These are phyloP conservation scores for Macrosoma leucophasiata DNA, from an alignment of 2,888 invertebrate species.

Conservation along the genomic window DNA sequence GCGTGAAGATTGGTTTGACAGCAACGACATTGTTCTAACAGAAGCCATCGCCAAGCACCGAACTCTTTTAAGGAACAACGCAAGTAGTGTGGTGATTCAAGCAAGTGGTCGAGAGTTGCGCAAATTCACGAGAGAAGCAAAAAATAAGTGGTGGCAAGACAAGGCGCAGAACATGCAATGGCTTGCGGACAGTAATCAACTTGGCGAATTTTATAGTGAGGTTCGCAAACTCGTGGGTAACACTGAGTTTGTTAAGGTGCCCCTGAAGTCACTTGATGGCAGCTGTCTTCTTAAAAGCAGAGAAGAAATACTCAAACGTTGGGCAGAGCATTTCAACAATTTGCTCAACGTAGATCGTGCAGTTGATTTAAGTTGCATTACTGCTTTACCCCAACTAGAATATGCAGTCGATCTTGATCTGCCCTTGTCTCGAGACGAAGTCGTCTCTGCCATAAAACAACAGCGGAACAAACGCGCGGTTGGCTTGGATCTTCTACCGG, in stretches of 20 bases:
- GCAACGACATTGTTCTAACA: background rate
- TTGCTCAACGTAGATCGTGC: conserved; percentile 18
- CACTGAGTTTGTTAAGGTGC: background rate
- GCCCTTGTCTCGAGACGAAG: conserved; percentile 10
- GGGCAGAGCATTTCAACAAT: conserved; percentile 19
- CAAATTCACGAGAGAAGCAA: background rate
- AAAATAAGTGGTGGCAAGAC: conserved; percentile 12
- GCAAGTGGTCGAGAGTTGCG: conserved; percentile 1
- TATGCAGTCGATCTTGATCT: conserved; percentile 4
- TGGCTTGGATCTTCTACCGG: conserved; percentile 16
- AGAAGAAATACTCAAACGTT: conserved; percentile 13
- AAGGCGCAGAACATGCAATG: conserved; percentile 8
- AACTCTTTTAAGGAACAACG: background rate
- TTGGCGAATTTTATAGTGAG: conserved; percentile 12
- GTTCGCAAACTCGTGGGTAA: conserved; percentile 11
- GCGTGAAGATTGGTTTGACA: background rate
- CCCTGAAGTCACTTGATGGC: conserved; percentile 4
- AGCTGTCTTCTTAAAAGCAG: conserved; percentile 3
- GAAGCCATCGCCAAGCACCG: background rate
- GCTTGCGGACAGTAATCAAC: conserved; percentile 11
- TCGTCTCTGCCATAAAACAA: conserved; percentile 14
- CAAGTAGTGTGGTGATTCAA: background rate
- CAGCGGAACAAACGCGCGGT: conserved; percentile 16
- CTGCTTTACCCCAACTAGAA: conserved; percentile 4
- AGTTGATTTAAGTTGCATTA: conserved; percentile 11